phyloP scores from a whole-genome alignment of 1,140 invertebrate species.

The Watersipora subatra region DNA sequence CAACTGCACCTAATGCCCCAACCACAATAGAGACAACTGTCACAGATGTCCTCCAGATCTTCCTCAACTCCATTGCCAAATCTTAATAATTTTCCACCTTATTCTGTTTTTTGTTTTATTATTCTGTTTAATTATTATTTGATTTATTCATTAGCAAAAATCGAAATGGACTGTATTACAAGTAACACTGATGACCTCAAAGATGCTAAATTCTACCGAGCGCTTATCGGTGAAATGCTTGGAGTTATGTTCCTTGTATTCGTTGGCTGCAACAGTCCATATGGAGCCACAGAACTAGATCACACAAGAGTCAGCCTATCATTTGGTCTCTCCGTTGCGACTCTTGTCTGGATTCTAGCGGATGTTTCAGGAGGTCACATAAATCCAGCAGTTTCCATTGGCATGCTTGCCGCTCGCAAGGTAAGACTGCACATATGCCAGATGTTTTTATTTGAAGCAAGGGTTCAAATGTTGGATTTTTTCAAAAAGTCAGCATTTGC shows the following conservation, averaged over 20 bases:
- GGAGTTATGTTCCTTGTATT: conserved; percentile 75
- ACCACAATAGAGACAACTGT: too few species aligned
- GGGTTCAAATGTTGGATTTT: too few species aligned
- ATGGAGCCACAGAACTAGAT: neutral
- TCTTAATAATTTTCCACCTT: too few species aligned
- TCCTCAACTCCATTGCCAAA: too few species aligned
- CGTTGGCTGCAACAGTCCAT: conserved; percentile 51
- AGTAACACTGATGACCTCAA: neutral
- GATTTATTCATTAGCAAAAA: too few species aligned
- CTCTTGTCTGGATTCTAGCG: conserved; percentile 37
- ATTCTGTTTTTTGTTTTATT: too few species aligned
- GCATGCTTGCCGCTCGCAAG: conserved; percentile 52
- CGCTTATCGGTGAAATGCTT: conserved; percentile 66
- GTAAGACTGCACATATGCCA: conserved; percentile 33
- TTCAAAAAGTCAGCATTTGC: too few species aligned
- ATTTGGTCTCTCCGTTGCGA: conserved; percentile 76
- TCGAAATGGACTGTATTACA: too few species aligned
- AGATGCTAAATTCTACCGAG: conserved; percentile 48
- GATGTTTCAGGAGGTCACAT: conserved; percentile 34
- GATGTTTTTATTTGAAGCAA: neutral
- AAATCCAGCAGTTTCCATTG: conserved; percentile 34
- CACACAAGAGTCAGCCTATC: conserved; percentile 51
- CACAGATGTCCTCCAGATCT: too few species aligned
- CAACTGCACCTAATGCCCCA: too few species aligned
- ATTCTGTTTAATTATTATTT: too few species aligned